phyloP scores from a whole-genome alignment of 2,797 vertebrate genomes.

The Ibycter americanus region DNA sequence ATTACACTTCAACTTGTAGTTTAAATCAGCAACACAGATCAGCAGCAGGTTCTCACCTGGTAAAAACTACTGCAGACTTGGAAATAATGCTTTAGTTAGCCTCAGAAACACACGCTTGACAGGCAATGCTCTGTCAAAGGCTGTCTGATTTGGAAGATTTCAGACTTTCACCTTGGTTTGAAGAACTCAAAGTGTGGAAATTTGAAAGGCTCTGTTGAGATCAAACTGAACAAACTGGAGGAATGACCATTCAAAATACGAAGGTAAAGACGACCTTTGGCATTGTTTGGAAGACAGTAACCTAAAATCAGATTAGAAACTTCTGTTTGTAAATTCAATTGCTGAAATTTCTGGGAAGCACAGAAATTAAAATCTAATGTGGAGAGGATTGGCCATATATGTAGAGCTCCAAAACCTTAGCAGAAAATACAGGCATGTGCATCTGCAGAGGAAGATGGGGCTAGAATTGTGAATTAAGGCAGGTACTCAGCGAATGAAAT shows the following conservation, averaged over 20 bases:
- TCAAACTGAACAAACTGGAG: background rate
- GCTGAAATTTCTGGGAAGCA: background rate
- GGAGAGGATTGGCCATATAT: background rate
- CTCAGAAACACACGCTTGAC: background rate
- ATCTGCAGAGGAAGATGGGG: background rate
- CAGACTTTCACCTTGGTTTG: background rate
- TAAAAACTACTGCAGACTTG: background rate
- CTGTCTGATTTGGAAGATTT: background rate
- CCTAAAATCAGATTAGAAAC: background rate
- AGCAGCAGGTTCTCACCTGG: background rate
- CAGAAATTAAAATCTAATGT: background rate
- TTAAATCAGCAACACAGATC: background rate
- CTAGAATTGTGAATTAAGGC: background rate
- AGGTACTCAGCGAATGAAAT: background rate
- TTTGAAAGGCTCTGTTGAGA: background rate
- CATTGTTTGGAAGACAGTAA: background rate
- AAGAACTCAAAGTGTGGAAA: background rate
- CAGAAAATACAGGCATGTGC: background rate
- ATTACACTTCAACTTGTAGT: background rate
- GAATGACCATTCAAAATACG: background rate
- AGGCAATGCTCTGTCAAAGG: background rate
- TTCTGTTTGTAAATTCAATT: background rate
- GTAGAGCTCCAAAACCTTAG: background rate
- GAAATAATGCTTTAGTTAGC: background rate
- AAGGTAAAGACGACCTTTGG: background rate